Percentiles rank a stretch among this genome's conserved stretches.
These are phyloP conservation scores for Diarsia mendica DNA, from an alignment of 2,888 invertebrate genomes.

Conservation along the genomic window DNA sequence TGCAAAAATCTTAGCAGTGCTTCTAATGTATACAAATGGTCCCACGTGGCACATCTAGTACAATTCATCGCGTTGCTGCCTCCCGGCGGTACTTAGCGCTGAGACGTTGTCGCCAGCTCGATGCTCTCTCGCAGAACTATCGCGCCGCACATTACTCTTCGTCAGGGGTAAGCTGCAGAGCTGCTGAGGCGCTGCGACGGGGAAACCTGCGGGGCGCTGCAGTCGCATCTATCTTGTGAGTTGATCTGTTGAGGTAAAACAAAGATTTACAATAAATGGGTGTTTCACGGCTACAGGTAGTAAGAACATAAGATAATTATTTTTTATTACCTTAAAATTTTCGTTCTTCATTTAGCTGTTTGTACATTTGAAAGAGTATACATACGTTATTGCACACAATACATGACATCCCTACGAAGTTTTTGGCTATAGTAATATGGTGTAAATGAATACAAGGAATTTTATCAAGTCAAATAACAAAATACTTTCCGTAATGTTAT, in stretches of 20 bases:
- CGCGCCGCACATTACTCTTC: conserved; percentile 47
- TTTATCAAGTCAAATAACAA: conserved; percentile 7
- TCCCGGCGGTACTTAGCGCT: conserved; percentile 34
- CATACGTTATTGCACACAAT: neutral
- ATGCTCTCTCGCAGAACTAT: conserved; percentile 8
- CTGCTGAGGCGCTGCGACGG: conserved; percentile 4
- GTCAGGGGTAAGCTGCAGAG: conserved; percentile 43
- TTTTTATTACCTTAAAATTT: too few species aligned
- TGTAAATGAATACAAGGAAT: neutral
- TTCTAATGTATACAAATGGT: conserved; percentile 31
- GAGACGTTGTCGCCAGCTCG: neutral
- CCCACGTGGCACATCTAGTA: neutral
- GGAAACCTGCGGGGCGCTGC: neutral
- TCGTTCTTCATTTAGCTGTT: neutral
- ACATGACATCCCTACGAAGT: neutral
- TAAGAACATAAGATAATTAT: neutral
- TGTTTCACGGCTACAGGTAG: conserved; percentile 11
- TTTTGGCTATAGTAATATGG: neutral
- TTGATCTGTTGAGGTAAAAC: neutral
- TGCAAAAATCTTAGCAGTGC: neutral
- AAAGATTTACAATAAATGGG: neutral
- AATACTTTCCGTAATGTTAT: neutral
- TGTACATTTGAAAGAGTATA: neutral
- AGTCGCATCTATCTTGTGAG: conserved; percentile 16
- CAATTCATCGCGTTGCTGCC: neutral